Evolutionary conservation across 2,797 vertebrate species (phyloP), one percentile per base, ranked within the genome.

Genomic region (Nasua narica): DNA sequence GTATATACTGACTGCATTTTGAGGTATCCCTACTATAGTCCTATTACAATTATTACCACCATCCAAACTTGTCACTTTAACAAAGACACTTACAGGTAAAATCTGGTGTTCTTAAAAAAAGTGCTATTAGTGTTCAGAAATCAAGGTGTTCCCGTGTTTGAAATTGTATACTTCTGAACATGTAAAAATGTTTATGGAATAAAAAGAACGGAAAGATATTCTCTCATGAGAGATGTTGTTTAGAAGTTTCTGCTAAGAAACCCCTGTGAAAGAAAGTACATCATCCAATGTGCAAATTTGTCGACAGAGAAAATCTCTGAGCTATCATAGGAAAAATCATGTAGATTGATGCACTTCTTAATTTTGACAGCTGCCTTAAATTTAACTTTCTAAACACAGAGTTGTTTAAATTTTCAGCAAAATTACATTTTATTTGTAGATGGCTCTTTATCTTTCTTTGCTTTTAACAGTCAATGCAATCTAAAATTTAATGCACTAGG

Each of bases 241-340:
- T 85, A 13, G 48, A 72, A 78, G n/a, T 46, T 92, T 87, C 37
- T 91, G 50, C 46, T 91, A 77, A 85, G 83, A 92, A 95, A 84
- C 83, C 23, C 15, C 46, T 3, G 2, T 14, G 29, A 82, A 89
- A 89, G 56, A 48, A 91, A 25, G 15, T 15, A 37, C 9, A 89
- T 52, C 25, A 35, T 15, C 32, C 46, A 78, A n/a, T 40, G 37
- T 40, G 29, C 27, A 72, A 74, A 56, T 58, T 0, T 72, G 10
- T 9, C 90, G 37, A 76, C 23, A 79, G 43, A 95, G 54, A 87
- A 87, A 96, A 77, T 35, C 46, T 90, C 43, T 84, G 50, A 89
- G 40, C 48, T 46, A 48, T 7, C 13, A 62, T 0, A 70, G 15
- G 29, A 48, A 94, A 58, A 90, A 81, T 62, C 13, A 72, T 50